These are phyloP conservation scores for Dynastes maya DNA, from an alignment of 2,888 invertebrate species.

Conservation along the genomic window DNA sequence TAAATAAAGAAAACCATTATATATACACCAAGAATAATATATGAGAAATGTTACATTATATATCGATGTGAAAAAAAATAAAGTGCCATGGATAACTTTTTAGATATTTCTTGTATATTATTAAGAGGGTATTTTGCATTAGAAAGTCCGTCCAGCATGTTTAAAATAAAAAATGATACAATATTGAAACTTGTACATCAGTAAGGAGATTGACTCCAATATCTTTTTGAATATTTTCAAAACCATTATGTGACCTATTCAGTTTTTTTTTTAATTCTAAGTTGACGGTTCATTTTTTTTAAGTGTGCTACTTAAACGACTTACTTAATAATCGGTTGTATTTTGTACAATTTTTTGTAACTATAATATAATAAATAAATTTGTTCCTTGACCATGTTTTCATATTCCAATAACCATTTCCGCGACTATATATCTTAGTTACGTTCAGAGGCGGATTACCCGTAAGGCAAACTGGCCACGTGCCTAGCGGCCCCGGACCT, in stretches of 20 bases:
- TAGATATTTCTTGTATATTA: background rate
- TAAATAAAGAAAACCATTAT: background rate
- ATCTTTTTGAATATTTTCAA: background rate
- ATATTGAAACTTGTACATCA: background rate
- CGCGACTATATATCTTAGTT: no score
- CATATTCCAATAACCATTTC: no score
- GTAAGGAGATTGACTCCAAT: background rate
- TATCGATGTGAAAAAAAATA: background rate
- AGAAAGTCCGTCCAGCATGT: slow-evolving; percentile 27
- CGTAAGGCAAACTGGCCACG: no score
- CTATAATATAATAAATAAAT: background rate
- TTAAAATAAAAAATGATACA: slow-evolving; percentile 1
- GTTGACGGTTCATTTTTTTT: background rate
- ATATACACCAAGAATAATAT: background rate
- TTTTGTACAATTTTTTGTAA: slow-evolving; percentile 11
- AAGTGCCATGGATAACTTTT: slow-evolving; percentile 8
- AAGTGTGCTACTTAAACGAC: background rate
- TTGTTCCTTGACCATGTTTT: background rate
- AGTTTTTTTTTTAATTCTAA: background rate
- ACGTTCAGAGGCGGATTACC: no score
- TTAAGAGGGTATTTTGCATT: background rate
- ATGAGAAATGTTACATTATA: background rate
- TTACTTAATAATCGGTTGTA: background rate
- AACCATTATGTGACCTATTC: background rate
- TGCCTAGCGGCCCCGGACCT: no score